Conservation (phyloP, 2,113 vertebrate species). For the Ceyx melanurus region DNA sequence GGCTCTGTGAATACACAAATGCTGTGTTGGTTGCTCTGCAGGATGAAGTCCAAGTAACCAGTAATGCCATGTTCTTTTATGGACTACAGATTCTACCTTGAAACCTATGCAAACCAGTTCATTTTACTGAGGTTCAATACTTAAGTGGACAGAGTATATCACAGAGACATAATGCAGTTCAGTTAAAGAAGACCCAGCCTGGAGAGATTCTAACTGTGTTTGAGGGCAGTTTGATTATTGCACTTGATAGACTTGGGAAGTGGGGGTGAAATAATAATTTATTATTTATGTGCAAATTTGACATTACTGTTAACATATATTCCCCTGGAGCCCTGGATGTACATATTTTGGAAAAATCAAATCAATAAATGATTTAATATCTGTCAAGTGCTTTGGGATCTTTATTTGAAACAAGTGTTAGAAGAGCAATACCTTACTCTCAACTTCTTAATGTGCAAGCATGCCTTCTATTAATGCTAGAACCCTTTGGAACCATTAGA, state of each 20-base stretch:
- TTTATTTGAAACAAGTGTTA: background rate
- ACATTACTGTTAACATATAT: too few species aligned
- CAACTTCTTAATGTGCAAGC: constrained; percentile 39
- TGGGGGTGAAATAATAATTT: too few species aligned
- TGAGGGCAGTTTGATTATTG: too few species aligned
- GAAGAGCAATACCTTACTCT: constrained; percentile 35
- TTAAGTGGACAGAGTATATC: too few species aligned
- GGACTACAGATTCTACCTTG: background rate
- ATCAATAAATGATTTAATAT: constrained; percentile 66
- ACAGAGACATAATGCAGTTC: too few species aligned
- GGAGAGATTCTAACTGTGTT: too few species aligned
- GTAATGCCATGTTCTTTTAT: background rate
- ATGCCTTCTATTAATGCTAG: constrained; percentile 57
- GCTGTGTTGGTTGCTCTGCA: background rate
- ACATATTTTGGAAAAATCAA: constrained; percentile 68
- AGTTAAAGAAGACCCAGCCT: too few species aligned
- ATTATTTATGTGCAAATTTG: too few species aligned
- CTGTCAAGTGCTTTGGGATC: constrained; percentile 64
- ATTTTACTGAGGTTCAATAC: too few species aligned
- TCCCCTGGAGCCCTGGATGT: too few species aligned
- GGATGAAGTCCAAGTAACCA: background rate
- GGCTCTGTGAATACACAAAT: background rate
- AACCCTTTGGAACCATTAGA: constrained; percentile 67
- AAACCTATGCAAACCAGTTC: too few species aligned
- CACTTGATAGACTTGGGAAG: too few species aligned